phyloP scores from a whole-genome alignment of 2,113 vertebrate species.

The Centropus unirufus region DNA sequence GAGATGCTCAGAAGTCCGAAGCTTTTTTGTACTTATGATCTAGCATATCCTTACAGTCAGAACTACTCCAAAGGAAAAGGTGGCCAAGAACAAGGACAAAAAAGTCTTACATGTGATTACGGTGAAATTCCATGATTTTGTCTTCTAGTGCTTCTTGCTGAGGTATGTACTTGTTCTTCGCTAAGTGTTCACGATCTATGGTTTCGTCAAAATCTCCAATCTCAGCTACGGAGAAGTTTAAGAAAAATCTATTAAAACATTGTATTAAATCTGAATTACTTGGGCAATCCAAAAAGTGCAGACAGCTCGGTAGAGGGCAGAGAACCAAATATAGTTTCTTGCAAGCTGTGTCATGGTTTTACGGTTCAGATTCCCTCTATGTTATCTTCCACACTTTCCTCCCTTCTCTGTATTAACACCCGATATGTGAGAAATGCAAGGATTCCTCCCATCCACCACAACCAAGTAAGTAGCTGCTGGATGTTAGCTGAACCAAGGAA shows the following conservation, averaged over 20 bases:
- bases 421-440: fast-evolving
- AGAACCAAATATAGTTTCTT: not conserved
- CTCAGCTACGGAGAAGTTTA: conserved; percentile 83
- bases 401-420: not conserved
- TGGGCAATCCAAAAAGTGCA: not conserved
- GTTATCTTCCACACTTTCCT: not conserved
- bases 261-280: not conserved
- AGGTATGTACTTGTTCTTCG: conserved; percentile 95
- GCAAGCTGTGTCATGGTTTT: not conserved
- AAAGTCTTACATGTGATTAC: conserved; percentile 86
- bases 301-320: not conserved
- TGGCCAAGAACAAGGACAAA: not conserved
- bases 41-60: not conserved
- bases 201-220: conserved; percentile 98
- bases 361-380: not conserved
- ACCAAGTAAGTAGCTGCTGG: not conserved
- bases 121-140: conserved; percentile 96
- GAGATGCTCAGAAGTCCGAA: not conserved
- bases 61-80: not conserved
- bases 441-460: not conserved
- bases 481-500: not conserved
- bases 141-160: conserved; percentile 95
- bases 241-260: not conserved
- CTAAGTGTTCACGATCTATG: conserved; percentile 91
- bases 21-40: not conserved